Evolutionary conservation across 2,888 invertebrate genomes (phyloP), one percentile per base, ranked within the genome.

Genomic region (Dermolepida albohirtum): DNA sequence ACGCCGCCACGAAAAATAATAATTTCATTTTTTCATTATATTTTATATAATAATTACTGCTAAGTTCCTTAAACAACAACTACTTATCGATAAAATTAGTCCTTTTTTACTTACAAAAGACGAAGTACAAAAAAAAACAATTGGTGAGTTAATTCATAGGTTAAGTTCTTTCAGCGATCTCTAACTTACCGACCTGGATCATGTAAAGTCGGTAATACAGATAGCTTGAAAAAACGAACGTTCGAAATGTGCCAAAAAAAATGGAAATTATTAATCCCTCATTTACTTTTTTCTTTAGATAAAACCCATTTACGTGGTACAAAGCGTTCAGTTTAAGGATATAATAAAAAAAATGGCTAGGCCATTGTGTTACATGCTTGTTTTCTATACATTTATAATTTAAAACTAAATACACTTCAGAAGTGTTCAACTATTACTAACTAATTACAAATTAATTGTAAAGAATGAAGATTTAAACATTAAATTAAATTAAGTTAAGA

Each of bases 361-460:
- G 80, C 80, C 81, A 82, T 82, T 54, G 75, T 73, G 72, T 76
- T 66, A 73, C 75, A 76, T 76, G 73, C 71, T 68, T 59, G 7
- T 74, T 73, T 74, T 74, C 75, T 71, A 34, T 34, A 34, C 34
- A 34, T 16, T 39, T 62, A 34, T 62, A 10, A 49, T 34, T 62
- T 47, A 16, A 29, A 62, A 17, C 7, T 16, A 54, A 29, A 47
- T 79, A 75, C 82, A 80, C 82, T 82, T 81, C 78, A 80, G 75
- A 82, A 82, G 81, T 81, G 82, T 77, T 75, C 49, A 73, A 80
- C 78, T 79, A 80, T 75, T 79, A 80, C 75, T 47, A 47, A 47
- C 8, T 14, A 47, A 47, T 47, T 47, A 47, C 47, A 47, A 47
- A 14, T 17, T 47, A 47, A 47, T 47, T 52, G 22, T 64, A 63